A percentile compares a stretch with the other conserved stretches of the same genome.
These are phyloP conservation scores for Belonocnema kinseyi DNA, from an alignment of 1,140 invertebrate species.

Conservation along the genomic window DNA sequence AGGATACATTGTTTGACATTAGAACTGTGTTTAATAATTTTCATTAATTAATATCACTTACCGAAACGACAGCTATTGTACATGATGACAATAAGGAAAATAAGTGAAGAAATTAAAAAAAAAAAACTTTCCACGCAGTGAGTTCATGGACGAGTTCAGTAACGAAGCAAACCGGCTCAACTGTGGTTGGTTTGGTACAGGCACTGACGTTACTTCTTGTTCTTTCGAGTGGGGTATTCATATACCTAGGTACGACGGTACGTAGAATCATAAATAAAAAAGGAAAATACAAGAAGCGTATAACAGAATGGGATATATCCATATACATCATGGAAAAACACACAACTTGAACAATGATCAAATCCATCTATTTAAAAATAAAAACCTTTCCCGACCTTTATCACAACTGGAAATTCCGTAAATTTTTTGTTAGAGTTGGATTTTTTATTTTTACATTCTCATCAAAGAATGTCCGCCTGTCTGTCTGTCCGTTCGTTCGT, in stretches of 20 bases:
- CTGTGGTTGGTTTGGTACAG: background rate
- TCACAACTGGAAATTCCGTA: too few species aligned
- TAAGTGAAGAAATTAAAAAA: background rate
- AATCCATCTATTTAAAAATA: too few species aligned
- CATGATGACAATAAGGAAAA: background rate
- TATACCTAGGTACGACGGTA: background rate
- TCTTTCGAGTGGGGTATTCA: background rate
- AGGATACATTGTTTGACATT: background rate
- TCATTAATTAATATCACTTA: background rate
- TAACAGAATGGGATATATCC: background rate
- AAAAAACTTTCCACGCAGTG: background rate
- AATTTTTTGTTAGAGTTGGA: too few species aligned
- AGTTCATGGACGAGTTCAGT: slow-evolving; percentile 20
- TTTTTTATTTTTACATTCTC: too few species aligned
- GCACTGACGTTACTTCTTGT: background rate
- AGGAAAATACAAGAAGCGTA: background rate
- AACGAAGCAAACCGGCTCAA: slow-evolving; percentile 19
- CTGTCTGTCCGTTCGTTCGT: too few species aligned
- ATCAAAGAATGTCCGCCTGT: too few species aligned
- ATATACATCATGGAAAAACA: background rate
- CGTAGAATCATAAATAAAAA: too few species aligned
- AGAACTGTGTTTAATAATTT: background rate
- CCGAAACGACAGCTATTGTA: background rate
- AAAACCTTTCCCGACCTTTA: too few species aligned
- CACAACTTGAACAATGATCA: too few species aligned